A percentile compares a stretch with the other conserved stretches of the same genome.
phyloP scores from a whole-genome alignment of 2,113 vertebrate species.

The Equus przewalskii region DNA sequence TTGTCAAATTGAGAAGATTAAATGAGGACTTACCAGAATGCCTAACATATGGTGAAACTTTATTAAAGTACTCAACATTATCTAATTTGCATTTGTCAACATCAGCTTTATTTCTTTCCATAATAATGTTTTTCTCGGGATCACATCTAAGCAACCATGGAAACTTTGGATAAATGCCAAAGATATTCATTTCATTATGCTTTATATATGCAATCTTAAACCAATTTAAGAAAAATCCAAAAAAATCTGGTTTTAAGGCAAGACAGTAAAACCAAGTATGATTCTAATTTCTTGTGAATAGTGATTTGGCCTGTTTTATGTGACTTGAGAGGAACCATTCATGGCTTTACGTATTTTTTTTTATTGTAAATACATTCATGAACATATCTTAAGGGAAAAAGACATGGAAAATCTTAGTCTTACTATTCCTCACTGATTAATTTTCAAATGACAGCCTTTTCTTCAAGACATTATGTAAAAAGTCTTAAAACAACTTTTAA shows the following conservation, averaged over 20 bases:
- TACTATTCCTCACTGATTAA: background rate
- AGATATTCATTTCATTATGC: background rate
- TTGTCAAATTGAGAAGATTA: background rate
- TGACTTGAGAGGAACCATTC: background rate
- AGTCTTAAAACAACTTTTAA: background rate
- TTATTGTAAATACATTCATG: background rate
- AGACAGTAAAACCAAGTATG: background rate
- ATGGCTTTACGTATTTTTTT: background rate
- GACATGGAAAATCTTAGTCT: background rate
- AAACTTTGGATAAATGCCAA: background rate
- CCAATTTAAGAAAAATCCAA: background rate
- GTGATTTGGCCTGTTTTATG: background rate
- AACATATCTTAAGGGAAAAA: background rate
- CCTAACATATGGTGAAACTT: background rate
- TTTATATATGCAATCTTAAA: background rate
- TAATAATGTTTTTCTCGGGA: background rate
- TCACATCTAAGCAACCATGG: background rate
- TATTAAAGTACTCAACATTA: background rate
- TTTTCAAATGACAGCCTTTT: background rate
- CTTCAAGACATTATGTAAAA: background rate
- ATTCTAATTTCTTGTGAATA: background rate
- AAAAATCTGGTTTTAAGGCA: background rate
- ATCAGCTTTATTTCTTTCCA: background rate
- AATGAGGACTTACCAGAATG: background rate
- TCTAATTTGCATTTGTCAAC: background rate